A percentile compares a stretch with the other conserved stretches of the same genome.
Conservation (phyloP, 2,797 vertebrate genomes). For the Stomatorhinus walkeri region DNA sequence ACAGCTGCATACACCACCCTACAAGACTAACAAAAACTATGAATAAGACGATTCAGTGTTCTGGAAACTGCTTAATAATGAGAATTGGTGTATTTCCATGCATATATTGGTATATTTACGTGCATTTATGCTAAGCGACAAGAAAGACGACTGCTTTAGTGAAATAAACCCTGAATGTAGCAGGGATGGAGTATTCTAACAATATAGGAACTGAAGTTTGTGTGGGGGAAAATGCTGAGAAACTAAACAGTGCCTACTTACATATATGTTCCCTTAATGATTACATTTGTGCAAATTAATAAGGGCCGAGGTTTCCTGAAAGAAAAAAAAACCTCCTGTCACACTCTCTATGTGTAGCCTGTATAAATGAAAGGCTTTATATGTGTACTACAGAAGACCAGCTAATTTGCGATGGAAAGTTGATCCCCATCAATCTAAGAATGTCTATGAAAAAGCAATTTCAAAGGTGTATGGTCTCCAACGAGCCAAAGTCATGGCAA, state of each 20-base stretch:
- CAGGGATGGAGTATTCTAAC: not conserved
- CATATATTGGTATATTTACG: not conserved
- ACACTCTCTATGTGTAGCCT: not conserved
- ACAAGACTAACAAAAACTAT: not conserved
- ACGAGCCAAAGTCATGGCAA: not conserved
- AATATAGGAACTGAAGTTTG: not conserved
- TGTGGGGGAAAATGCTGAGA: not conserved
- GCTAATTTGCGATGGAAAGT: not conserved
- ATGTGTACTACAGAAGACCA: not conserved
- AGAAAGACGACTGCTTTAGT: not conserved
- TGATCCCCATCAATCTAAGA: not conserved
- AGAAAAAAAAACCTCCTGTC: not conserved
- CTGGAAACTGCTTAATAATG: not conserved
- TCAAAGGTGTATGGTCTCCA: not conserved
- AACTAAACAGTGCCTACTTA: not conserved
- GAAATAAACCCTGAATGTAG: not conserved
- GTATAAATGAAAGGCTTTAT: not conserved
- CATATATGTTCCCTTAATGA: not conserved
- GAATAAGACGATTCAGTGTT: not conserved
- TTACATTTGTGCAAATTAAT: not conserved
- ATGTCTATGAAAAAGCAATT: not conserved
- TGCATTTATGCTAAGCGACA: not conserved
- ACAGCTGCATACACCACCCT: not conserved
- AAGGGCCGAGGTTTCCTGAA: not conserved
- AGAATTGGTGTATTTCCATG: not conserved